Evolutionary conservation across 2,888 invertebrate species (phyloP).

Genomic region (Latrodectus elegans): DNA sequence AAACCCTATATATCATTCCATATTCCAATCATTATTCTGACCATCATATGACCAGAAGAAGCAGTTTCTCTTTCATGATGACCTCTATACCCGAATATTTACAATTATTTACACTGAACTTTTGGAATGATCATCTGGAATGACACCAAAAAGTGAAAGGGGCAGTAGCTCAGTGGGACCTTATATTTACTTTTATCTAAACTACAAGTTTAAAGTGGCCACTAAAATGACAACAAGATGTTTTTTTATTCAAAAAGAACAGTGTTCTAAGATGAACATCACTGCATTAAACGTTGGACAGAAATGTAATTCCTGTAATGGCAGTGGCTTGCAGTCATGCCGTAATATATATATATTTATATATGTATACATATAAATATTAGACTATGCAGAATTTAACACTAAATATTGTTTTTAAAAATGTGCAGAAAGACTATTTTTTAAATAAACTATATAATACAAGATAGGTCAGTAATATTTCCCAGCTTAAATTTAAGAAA

Average conservation of each 20-base stretch:
- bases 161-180: conserved; percentile 67
- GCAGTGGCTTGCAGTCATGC: conserved; percentile 67
- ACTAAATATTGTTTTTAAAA: conserved; percentile 61
- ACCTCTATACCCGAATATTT: conserved; percentile 60
- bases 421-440: conserved; percentile 54
- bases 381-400: conserved; percentile 68
- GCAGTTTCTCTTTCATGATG: conserved; percentile 35
- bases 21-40: conserved; percentile 14
- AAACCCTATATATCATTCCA: conserved; percentile 41
- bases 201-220: conserved; percentile 68
- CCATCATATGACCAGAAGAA: conserved; percentile 28
- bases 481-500: not conserved
- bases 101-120: conserved; percentile 68
- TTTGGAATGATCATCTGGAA: conserved; percentile 64
- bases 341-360: conserved; percentile 63
- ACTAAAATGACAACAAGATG: conserved; percentile 68
- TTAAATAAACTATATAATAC: conserved; percentile 11
- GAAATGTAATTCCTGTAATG: conserved; percentile 67
- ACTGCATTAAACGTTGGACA: conserved; percentile 67
- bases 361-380: conserved; percentile 68
- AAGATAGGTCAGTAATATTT: not conserved
- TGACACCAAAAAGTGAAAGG: conserved; percentile 65
- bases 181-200: conserved; percentile 42
- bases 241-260: conserved; percentile 62
- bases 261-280: conserved; percentile 66